phyloP scores from a whole-genome alignment of 2,797 vertebrate species.

The Gephyroberyx darwinii region DNA sequence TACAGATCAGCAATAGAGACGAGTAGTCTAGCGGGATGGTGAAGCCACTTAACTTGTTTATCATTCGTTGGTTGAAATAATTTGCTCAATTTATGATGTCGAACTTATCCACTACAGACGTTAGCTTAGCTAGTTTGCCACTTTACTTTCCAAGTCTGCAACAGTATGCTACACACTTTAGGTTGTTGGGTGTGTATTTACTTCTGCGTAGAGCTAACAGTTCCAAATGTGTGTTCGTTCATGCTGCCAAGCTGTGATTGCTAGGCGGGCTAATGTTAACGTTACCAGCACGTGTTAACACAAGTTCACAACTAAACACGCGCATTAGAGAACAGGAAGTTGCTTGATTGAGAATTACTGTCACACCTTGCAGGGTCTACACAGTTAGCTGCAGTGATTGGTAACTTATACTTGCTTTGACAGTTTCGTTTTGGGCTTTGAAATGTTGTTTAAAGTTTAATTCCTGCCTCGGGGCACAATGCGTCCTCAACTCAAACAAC shows the following conservation, averaged over 20 bases:
- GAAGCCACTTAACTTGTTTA: conserved; percentile 11
- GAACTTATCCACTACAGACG: too few species aligned
- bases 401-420: conserved; percentile 9
- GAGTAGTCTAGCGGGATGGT: neutral
- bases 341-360: conserved; percentile 41
- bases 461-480: neutral
- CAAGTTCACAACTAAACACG: conserved; percentile 53
- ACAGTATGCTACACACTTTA: too few species aligned
- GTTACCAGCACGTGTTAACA: conserved; percentile 64
- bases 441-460: neutral
- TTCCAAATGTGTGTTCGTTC: too few species aligned
- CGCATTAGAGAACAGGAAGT: conserved; percentile 63
- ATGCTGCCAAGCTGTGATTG: too few species aligned
- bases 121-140: too few species aligned
- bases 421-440: neutral
- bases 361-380: conserved; percentile 39
- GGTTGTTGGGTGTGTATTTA: conserved; percentile 19
- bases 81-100: neutral
- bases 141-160: too few species aligned
- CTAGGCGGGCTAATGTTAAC: conserved; percentile 6
- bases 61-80: neutral
- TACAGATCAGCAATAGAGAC: conserved; percentile 39
- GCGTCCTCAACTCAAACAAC: neutral
- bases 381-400: neutral
- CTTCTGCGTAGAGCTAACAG: neutral